Percentiles rank a stretch among this genome's conserved stretches.
These are phyloP conservation scores for Melanotaenia pygmaea DNA, from an alignment of 2,797 vertebrate species.

Conservation along the genomic window DNA sequence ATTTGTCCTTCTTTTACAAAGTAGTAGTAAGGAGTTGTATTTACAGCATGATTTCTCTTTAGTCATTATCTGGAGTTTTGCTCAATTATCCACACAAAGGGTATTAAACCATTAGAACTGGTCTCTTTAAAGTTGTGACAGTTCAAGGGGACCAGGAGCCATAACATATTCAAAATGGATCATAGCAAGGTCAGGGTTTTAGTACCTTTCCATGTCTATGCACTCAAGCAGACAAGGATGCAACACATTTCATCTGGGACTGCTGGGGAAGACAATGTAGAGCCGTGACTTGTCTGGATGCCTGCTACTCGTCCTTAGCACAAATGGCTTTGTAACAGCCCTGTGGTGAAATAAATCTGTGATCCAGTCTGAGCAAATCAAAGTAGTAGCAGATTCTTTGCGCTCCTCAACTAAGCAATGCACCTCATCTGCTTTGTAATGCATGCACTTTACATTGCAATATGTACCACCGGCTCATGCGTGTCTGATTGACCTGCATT, in stretches of 20 bases:
- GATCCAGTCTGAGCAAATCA: constrained; percentile 56
- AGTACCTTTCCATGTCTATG: constrained; percentile 76
- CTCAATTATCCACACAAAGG: constrained; percentile 48
- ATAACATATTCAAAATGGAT: constrained; percentile 84
- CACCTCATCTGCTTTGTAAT: constrained; percentile 81
- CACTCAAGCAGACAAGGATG: constrained; percentile 76
- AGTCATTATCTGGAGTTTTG: constrained; percentile 25
- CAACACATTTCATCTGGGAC: constrained; percentile 80
- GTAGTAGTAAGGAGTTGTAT: constrained; percentile 18
- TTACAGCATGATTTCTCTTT: constrained; percentile 4
- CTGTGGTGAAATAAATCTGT: constrained; percentile 74
- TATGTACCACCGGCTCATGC: constrained; percentile 85
- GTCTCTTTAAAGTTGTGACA: constrained; percentile 82
- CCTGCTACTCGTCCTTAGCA: constrained; percentile 72
- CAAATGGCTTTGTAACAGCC: constrained; percentile 56
- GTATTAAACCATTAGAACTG: constrained; percentile 80
- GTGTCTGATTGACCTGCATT: constrained; percentile 95
- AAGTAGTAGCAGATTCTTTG: constrained; percentile 58
- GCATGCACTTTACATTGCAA: constrained; percentile 85
- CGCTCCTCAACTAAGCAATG: constrained; percentile 46
- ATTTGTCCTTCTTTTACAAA: constrained; percentile 20
- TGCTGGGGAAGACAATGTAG: constrained; percentile 75
- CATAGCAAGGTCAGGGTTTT: constrained; percentile 81
- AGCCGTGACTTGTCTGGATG: constrained; percentile 83
- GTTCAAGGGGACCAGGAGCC: constrained; percentile 82